Conservation (phyloP, 1,140 invertebrate species). For the Drosophila bocki region DNA sequence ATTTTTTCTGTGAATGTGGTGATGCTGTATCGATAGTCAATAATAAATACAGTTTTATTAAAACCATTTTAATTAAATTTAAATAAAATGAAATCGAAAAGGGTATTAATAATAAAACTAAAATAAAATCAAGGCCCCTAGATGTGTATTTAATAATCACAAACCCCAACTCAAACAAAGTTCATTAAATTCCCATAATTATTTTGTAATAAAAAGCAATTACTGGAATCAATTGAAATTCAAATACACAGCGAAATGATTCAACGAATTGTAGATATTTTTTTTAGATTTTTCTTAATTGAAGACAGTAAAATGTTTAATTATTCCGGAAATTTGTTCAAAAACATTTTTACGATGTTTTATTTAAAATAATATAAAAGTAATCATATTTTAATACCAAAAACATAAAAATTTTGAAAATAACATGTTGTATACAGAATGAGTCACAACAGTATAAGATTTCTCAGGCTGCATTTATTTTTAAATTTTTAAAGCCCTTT, state of each 20-base stretch:
- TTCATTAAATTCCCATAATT: slow-evolving; percentile 22
- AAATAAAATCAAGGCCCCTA: not conserved
- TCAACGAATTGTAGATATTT: slow-evolving; percentile 1
- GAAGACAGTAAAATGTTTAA: slow-evolving; percentile 4
- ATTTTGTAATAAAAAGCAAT: slow-evolving; percentile 16
- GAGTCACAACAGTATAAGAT: not conserved
- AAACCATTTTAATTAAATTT: too few species aligned
- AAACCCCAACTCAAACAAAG: not conserved
- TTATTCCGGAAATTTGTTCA: slow-evolving; percentile 14
- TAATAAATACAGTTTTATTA: too few species aligned
- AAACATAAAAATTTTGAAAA: not conserved
- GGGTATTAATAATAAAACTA: not conserved
- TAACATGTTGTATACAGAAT: not conserved
- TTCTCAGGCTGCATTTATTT: not conserved
- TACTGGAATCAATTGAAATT: slow-evolving; percentile 21
- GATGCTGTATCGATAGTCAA: too few species aligned
- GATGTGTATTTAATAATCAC: not conserved
- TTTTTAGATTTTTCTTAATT: not conserved
- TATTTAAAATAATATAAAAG: not conserved
- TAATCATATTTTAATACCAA: not conserved
- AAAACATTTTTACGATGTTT: slow-evolving; percentile 9
- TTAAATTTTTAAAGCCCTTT: slow-evolving; percentile 13
- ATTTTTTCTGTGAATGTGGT: too few species aligned
- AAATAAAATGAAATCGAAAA: not conserved
- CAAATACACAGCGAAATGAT: slow-evolving; percentile 14